phyloP scores from a whole-genome alignment of 2,888 invertebrate genomes.

The Tanytarsus gracilentus region DNA sequence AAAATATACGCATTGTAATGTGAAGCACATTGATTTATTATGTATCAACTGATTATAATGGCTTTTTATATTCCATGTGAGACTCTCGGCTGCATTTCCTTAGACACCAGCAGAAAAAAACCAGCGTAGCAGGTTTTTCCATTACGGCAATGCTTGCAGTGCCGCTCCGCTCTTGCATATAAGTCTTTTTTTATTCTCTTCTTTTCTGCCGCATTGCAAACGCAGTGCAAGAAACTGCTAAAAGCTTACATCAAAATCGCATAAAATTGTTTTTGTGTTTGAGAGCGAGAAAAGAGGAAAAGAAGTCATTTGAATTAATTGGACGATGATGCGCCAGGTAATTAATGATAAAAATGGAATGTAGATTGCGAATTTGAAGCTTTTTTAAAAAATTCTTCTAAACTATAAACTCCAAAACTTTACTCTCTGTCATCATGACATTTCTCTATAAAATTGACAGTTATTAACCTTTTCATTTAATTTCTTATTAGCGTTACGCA shows the following conservation, averaged over 20 bases:
- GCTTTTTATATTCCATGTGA: slow-evolving; percentile 1
- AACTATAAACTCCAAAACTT: too few relatives aligned
- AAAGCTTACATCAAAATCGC: not conserved
- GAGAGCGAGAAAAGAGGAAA: not conserved
- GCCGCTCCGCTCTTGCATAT: not conserved
- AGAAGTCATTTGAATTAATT: not conserved
- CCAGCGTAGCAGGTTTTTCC: slow-evolving; percentile 12
- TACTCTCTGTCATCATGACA: too few relatives aligned
- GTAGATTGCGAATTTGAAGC: not conserved
- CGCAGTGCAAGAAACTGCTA: not conserved
- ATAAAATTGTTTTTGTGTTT: not conserved
- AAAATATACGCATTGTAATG: slow-evolving; percentile 20
- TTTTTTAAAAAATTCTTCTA: too few relatives aligned
- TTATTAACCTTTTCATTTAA: too few relatives aligned
- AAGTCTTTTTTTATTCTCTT: not conserved
- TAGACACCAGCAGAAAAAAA: not conserved
- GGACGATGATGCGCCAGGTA: not conserved
- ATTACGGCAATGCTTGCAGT: slow-evolving; percentile 4
- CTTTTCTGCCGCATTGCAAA: not conserved
- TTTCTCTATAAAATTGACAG: too few relatives aligned
- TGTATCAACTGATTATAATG: slow-evolving; percentile 29
- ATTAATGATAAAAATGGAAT: not conserved
- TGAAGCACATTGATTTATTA: slow-evolving; percentile 27
- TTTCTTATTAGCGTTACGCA: too few relatives aligned
- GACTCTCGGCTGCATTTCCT: too few relatives aligned